These are phyloP conservation scores for Epistrophe grossulariae DNA, from an alignment of 2,888 invertebrate genomes.

Conservation along the genomic window DNA sequence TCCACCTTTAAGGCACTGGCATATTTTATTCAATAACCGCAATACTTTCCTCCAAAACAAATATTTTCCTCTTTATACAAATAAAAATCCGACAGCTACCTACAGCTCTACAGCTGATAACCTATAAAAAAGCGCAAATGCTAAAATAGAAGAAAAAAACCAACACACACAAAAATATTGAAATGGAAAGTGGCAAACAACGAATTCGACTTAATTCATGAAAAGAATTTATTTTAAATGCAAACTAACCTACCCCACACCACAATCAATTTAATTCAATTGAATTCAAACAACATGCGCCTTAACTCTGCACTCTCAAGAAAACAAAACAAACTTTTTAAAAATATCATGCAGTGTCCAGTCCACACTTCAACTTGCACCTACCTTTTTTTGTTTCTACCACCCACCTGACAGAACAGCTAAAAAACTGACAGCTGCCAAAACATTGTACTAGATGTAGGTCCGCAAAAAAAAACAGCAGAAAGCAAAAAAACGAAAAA, in stretches of 20 bases:
- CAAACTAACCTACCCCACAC: conserved; percentile 37
- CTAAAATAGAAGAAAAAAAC: conserved; percentile 2
- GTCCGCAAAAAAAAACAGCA: not conserved
- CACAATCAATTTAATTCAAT: conserved; percentile 18
- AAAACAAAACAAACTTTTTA: conserved; percentile 9
- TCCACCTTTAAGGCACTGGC: no score
- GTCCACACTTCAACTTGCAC: conserved; percentile 37
- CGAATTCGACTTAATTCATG: conserved; percentile 7
- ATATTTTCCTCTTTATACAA: not conserved
- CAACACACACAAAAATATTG: conserved; percentile 21
- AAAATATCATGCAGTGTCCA: conserved; percentile 46
- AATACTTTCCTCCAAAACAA: not conserved
- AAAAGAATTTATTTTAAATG: conserved; percentile 26
- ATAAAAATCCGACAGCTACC: not conserved
- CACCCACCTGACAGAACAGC: conserved; percentile 35
- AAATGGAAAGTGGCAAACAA: conserved; percentile 61
- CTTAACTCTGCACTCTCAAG: not conserved
- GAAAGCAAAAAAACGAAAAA: not conserved
- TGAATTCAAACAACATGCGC: conserved; percentile 45
- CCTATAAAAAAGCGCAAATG: conserved; percentile 21
- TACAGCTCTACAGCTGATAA: not conserved
- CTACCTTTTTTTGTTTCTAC: conserved; percentile 44
- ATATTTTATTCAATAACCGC: no score
- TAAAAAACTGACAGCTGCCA: conserved; percentile 33
- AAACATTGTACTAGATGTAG: conserved; percentile 7